phyloP scores from a whole-genome alignment of 2,113 vertebrate species.

The Strix aluco region DNA sequence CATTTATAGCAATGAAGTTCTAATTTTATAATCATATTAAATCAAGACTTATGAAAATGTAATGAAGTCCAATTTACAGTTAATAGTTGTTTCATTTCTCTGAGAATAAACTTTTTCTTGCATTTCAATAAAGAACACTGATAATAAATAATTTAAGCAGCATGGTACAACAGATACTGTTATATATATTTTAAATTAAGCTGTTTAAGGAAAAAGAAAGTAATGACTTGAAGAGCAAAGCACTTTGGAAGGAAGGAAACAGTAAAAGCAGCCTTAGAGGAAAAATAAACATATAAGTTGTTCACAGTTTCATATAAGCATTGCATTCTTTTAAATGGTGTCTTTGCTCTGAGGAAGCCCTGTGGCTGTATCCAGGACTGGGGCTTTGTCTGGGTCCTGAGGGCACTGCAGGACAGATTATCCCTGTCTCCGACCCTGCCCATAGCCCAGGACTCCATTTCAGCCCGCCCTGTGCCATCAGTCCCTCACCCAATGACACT shows the following conservation, averaged over 20 bases:
- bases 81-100: constrained; percentile 44
- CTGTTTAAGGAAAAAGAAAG: not conserved
- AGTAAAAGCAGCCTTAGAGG: not conserved
- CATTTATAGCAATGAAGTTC: constrained; percentile 10
- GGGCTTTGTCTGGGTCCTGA: not conserved
- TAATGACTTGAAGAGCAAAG: not conserved
- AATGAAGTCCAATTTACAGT: constrained; percentile 45
- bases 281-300: not conserved
- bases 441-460: not conserved
- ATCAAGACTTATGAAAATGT: constrained; percentile 57
- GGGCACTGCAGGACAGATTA: accelerated
- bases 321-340: not conserved
- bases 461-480: not conserved
- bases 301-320: not conserved
- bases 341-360: not conserved
- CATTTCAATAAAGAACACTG: not conserved
- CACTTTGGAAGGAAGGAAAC: not conserved
- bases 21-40: constrained; percentile 56
- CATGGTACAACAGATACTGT: not conserved
- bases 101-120: constrained; percentile 20
- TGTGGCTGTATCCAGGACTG: not conserved
- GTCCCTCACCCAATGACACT: not conserved
- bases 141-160: constrained; percentile 45
- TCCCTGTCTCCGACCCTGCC: accelerated
- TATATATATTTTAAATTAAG: not conserved